Evolutionary conservation across 2,113 vertebrate species (phyloP), one percentile per base, ranked within the genome.

Genomic region (Thermophis baileyi): DNA sequence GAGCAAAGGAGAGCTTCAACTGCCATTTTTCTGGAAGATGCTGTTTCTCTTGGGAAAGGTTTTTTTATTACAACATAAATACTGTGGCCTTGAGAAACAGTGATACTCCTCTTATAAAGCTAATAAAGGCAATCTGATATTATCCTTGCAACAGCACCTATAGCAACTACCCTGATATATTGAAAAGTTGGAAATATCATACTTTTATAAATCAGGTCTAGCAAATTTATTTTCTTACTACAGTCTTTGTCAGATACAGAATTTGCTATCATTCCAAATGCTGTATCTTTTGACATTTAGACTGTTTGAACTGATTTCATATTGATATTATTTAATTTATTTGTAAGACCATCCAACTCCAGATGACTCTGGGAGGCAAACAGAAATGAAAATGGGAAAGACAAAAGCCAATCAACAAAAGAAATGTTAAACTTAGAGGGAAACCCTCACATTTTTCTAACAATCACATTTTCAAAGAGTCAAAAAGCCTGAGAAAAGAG

Each of bases 191-290:
- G 35, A 90, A 18, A 90, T 87, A 92, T 90, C 0, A 0, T 89
- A n/a, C 18, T 55, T 49, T 27, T 85, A 50, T 11, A 12, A 81
- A 0, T 0, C 74, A 85, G 16, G 30, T 7, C 25, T 91, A 86
- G 50, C 86, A 8, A n/a, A 49, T 50, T 50, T 1, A 7, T 20
- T 30, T 27, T 27, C 69, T 14, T 47, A 20, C 1, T 8, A 40
- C 0, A 0, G 0, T 7, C 9, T 86, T 93, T 87, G 88, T 87
- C 11, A 3, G 11, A 85, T 18, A 0, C 20, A 54, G 14, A 46
- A 86, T 57, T 91, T 46, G 12, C 40, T 86, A 86, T 74, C 7
- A 22, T 55, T 91, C 27, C n/a, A 91, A 91, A 44, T 46, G 44
- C 20, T 87, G 20, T 35, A 10, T 87, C 20, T 7, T 53, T 51